These are phyloP conservation scores for Drosophila parvula DNA, from an alignment of 1,140 invertebrate species.

Conservation along the genomic window DNA sequence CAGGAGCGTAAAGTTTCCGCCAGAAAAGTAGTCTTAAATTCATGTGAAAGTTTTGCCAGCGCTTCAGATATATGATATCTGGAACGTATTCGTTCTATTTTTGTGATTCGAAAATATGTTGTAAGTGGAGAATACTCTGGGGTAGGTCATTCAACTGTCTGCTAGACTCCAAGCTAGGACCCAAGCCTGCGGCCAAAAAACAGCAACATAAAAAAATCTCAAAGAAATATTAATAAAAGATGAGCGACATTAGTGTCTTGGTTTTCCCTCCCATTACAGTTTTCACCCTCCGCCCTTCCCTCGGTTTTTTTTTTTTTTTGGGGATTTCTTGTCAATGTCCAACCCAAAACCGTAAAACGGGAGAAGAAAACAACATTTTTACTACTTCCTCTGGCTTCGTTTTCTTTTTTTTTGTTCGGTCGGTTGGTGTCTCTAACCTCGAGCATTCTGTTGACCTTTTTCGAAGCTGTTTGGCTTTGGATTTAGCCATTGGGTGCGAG, in stretches of 20 bases:
- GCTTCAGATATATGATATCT: conserved; percentile 13
- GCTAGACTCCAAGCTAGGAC: conserved; percentile 16
- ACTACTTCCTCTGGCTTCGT: conserved; percentile 69
- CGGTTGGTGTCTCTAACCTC: conserved; percentile 59
- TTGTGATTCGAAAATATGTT: neutral
- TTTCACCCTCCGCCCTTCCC: conserved; percentile 2
- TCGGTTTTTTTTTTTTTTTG: conserved; percentile 15
- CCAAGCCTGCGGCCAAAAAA: conserved; percentile 48
- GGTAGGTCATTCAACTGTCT: conserved; percentile 53
- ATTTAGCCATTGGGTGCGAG: conserved; percentile 48
- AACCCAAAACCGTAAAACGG: conserved; percentile 76
- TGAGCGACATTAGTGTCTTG: conserved; percentile 79
- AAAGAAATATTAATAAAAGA: conserved; percentile 82
- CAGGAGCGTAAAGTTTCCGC: neutral
- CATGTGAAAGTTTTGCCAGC: conserved; percentile 4
- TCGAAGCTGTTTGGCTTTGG: conserved; percentile 53
- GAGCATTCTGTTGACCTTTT: conserved; percentile 78
- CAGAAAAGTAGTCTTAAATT: conserved; percentile 13
- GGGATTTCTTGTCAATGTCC: conserved; percentile 58
- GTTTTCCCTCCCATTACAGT: conserved; percentile 42
- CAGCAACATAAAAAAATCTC: conserved; percentile 70
- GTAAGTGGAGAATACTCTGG: too few relatives aligned
- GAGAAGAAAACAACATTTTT: conserved; percentile 69
- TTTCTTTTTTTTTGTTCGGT: conserved; percentile 1
- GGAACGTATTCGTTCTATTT: conserved; percentile 9